Conservation (phyloP, 2,113 vertebrate genomes). For the Apodemus speciosus region DNA sequence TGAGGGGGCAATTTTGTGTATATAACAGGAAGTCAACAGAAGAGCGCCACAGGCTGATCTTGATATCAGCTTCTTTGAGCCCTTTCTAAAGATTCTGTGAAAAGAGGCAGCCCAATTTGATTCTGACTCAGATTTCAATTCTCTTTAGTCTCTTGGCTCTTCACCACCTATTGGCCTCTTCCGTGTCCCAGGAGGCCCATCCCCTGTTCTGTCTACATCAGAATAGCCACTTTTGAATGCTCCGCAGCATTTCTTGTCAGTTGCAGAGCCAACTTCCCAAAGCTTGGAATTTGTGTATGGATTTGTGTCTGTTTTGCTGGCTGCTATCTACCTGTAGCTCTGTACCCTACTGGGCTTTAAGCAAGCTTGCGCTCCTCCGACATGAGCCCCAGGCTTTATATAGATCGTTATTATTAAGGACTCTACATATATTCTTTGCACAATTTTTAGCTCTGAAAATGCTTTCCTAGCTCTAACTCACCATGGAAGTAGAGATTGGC, state of each 20-base stretch:
- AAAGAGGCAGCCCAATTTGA: not conserved
- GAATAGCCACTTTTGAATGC: not conserved
- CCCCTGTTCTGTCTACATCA: not conserved
- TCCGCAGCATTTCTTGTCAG: not conserved
- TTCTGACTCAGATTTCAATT: not conserved
- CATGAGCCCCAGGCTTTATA: not conserved
- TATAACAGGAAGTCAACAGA: not conserved
- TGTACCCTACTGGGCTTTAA: not conserved
- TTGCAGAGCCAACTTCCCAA: not conserved
- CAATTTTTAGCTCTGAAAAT: not conserved
- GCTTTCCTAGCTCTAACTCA: not conserved
- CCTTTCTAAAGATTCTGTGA: not conserved
- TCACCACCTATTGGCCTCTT: not conserved
- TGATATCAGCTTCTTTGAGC: not conserved
- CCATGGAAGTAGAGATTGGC: not conserved
- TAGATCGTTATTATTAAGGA: not conserved
- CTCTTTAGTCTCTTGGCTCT: not conserved
- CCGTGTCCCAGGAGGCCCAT: not conserved
- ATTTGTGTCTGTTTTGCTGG: not conserved
- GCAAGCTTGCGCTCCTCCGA: not conserved
- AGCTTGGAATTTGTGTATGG: not conserved
- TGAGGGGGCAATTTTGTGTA: fast-evolving
- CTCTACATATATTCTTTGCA: not conserved
- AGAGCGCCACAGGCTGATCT: not conserved
- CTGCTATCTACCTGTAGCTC: not conserved